phyloP scores from a whole-genome alignment of 2,888 invertebrate species.

The Craniophora ligustri region DNA sequence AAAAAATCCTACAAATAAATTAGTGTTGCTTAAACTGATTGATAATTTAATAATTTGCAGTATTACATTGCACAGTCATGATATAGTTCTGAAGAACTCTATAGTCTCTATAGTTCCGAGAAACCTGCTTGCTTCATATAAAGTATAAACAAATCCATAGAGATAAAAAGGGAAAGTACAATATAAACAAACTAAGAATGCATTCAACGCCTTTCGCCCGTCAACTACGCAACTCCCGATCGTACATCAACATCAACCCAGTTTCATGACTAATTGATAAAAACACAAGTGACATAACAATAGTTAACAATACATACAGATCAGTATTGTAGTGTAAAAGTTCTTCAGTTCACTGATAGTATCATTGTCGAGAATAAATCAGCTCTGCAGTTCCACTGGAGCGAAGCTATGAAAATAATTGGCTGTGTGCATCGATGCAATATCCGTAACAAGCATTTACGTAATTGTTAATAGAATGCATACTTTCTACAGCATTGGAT shows the following conservation, averaged over 20 bases:
- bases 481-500: constrained; percentile 30
- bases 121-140: background rate
- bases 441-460: constrained; percentile 52
- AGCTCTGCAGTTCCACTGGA: constrained; percentile 17
- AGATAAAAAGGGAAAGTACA: constrained; percentile 9
- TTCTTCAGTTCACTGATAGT: constrained; percentile 11
- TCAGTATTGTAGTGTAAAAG: constrained; percentile 19
- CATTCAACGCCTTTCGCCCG: constrained; percentile 23
- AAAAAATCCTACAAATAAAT: too few relatives aligned
- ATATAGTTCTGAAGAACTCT: background rate
- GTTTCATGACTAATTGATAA: constrained; percentile 44
- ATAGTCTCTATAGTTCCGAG: too few relatives aligned
- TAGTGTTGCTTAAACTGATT: too few relatives aligned
- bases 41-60: background rate
- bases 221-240: constrained; percentile 18
- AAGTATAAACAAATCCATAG: background rate
- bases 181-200: constrained; percentile 15
- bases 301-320: constrained; percentile 16
- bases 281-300: constrained; percentile 31
- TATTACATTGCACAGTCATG: background rate
- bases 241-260: constrained; percentile 41
- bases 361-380: constrained; percentile 20
- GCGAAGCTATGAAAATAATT: constrained; percentile 34
- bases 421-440: constrained; percentile 48
- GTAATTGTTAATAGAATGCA: constrained; percentile 43